Base-by-base conservation (phyloP, 2,888 invertebrate species). In the Heliconius hortense region DNA sequence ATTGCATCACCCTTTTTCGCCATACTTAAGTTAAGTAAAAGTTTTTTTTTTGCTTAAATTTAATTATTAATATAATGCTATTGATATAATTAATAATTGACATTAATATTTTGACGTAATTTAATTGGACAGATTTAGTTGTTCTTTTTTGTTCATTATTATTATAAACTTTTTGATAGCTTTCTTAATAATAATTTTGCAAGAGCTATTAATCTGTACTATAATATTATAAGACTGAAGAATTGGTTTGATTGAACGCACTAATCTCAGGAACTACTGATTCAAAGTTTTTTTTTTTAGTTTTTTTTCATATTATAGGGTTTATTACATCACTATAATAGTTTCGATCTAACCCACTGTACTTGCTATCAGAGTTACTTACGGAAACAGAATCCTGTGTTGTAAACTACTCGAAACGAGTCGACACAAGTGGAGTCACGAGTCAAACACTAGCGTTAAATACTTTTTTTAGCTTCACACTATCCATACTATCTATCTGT, bases 1-100 rank as follows among this genome's bases (percentile, higher is more conserved):
- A 69, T 59, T 15, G 76, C 5, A 21, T 80, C 80, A 48, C 74
- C 66, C 39, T 79, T 80, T 70, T 80, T 78, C 21, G 80, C 66
- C 79, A 77, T 77, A 68, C 28, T 75, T 21, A n/a, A n/a, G 15
- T 48, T n/a, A 5, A 21, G 26, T 43, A 21, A 70, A 24, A 35
- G 7, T 68, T 48, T 18, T 56, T 4, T 31, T 56, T 56, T 21
- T 56, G n/a, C n/a, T 3, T n/a, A 1, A n/a, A 56, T 56, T 56
- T 3, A 56, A 8, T n/a, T 10, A 56, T 56, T 10, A 48, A 48
- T 48, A 48, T 8, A 69, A 69, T 11, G 18, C 18, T 68, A n/a
- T 35, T 7, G 63, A 43, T 43, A 48, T 18, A 48, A 13, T 66
- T 64, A 64, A 39, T n/a, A 43, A 15, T 24, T 66, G 66, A 66